A percentile compares a stretch with the other conserved stretches of the same genome.
Conservation (phyloP, 2,113 vertebrate species). For the Prolemur simus region DNA sequence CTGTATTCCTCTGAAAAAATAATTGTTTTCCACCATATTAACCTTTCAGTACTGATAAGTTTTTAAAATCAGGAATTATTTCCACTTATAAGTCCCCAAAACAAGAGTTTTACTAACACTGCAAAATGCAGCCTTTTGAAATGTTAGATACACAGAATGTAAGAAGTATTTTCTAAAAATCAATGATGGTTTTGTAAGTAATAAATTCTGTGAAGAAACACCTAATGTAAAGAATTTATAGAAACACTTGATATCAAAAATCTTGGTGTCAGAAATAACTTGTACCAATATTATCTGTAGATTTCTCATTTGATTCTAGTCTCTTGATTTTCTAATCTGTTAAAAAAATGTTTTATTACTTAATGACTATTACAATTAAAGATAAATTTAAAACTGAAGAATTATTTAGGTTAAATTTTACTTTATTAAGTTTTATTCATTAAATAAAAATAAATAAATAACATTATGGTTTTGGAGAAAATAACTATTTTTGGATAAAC, state of each 20-base stretch:
- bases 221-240: neutral
- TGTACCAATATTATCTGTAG: neutral
- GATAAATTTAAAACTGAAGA: neutral
- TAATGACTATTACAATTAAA: neutral
- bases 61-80: neutral
- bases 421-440: neutral
- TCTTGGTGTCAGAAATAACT: neutral
- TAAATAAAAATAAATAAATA: constrained; percentile 25
- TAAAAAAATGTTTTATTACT: constrained; percentile 49
- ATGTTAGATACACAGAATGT: neutral
- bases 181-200: neutral
- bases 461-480: neutral
- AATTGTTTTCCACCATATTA: neutral
- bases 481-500: neutral
- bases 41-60: neutral
- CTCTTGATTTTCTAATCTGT: neutral
- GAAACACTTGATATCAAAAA: constrained; percentile 6
- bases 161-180: neutral
- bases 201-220: neutral
- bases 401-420: neutral
- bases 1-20: neutral
- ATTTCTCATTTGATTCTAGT: neutral
- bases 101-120: neutral
- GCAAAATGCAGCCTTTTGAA: neutral
- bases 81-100: neutral